These are phyloP conservation scores for Mylabris sibirica DNA, from an alignment of 2,888 invertebrate species.

Conservation along the genomic window DNA sequence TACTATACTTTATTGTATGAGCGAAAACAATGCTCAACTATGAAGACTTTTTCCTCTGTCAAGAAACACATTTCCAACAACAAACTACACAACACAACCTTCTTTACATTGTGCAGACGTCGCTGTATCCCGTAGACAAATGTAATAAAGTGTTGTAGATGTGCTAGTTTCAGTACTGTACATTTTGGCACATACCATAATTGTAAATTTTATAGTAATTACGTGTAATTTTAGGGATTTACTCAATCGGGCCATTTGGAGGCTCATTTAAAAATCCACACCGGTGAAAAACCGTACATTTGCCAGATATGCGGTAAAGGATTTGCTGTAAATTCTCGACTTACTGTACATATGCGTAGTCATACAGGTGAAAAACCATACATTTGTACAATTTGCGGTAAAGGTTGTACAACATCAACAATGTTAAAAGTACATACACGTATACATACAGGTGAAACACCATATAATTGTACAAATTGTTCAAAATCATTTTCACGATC, in stretches of 20 bases:
- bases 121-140: too few relatives aligned
- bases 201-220: background rate
- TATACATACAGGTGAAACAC: constrained; percentile 47
- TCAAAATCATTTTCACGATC: constrained; percentile 44
- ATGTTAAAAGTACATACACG: constrained; percentile 44
- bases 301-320: constrained; percentile 45
- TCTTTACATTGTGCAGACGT: too few relatives aligned
- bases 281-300: constrained; percentile 41
- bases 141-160: too few relatives aligned
- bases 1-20: too few relatives aligned
- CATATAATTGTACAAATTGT: constrained; percentile 42
- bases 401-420: constrained; percentile 45
- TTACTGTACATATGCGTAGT: constrained; percentile 45
- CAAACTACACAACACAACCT: too few relatives aligned
- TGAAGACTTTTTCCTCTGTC: too few relatives aligned
- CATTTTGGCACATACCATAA: too few relatives aligned
- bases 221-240: background rate
- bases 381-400: constrained; percentile 41
- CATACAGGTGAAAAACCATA: constrained; percentile 47
- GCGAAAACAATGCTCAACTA: too few relatives aligned
- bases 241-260: constrained; percentile 31
- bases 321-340: constrained; percentile 42
- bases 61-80: too few relatives aligned
- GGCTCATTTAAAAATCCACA: constrained; percentile 41
- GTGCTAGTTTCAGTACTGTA: too few relatives aligned